phyloP scores from a whole-genome alignment of 2,797 vertebrate species.

The Periparus ater region DNA sequence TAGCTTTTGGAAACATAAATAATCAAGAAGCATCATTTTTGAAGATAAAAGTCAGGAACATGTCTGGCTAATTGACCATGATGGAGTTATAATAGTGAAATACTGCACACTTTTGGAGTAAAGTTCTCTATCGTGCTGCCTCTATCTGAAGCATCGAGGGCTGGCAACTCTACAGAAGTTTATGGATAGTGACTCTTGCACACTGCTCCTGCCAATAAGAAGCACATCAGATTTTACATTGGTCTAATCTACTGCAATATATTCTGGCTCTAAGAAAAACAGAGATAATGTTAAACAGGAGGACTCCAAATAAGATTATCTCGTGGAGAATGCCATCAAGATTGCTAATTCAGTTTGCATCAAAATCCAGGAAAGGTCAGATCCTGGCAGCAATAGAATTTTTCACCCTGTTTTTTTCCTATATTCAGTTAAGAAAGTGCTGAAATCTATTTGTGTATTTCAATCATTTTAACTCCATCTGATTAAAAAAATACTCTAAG shows the following conservation, averaged over 20 bases:
- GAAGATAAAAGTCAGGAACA: constrained; percentile 92
- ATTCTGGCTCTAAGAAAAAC: background rate
- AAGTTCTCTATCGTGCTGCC: constrained; percentile 62
- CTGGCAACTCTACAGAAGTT: constrained; percentile 51
- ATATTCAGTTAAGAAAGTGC: background rate
- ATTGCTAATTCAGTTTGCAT: background rate
- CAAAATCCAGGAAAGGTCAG: background rate
- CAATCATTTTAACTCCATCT: background rate
- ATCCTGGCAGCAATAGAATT: background rate
- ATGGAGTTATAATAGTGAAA: constrained; percentile 92
- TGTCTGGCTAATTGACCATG: constrained; percentile 94
- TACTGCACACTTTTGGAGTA: constrained; percentile 72
- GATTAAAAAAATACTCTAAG: background rate
- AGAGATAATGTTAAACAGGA: background rate
- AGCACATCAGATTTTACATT: constrained; percentile 51
- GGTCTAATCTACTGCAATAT: constrained; percentile 40
- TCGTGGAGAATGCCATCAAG: background rate
- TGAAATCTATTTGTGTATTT: background rate
- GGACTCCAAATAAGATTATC: background rate
- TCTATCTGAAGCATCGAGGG: constrained; percentile 49
- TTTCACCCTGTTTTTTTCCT: background rate
- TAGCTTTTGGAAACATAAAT: constrained; percentile 89
- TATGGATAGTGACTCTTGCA: constrained; percentile 48
- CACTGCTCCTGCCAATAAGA: constrained; percentile 52
- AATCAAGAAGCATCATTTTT: constrained; percentile 93